Conservation (phyloP, 23 tunicate genomes). For the Oikopleura albicans region DNA sequence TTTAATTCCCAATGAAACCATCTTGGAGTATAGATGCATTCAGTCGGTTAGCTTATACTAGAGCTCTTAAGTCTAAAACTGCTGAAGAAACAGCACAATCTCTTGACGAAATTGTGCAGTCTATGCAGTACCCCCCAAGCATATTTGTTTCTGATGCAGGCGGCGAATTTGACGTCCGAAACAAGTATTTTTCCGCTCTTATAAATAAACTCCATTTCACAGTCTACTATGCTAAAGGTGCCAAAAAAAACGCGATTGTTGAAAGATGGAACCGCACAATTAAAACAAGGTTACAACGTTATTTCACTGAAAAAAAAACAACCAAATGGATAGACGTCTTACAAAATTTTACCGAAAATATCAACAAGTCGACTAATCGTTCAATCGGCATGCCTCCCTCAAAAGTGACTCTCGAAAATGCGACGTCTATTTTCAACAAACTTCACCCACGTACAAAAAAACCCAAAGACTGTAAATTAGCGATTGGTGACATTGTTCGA, state of each 20-base stretch:
- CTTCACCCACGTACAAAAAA: background rate
- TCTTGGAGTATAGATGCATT: background rate
- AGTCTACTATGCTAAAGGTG: background rate
- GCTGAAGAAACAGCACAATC: background rate
- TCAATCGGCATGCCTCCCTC: background rate
- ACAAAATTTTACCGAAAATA: background rate
- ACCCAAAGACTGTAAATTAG: background rate
- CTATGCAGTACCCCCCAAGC: background rate
- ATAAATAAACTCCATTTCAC: background rate
- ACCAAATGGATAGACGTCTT: background rate
- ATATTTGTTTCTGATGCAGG: background rate
- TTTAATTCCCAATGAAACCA: too few species aligned
- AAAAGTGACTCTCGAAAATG: background rate
- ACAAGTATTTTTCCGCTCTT: background rate
- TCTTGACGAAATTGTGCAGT: background rate
- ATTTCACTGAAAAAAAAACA: background rate
- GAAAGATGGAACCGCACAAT: background rate
- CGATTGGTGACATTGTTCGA: background rate
- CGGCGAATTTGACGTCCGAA: background rate
- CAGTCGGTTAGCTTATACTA: background rate
- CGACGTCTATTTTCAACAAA: background rate
- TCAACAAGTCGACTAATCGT: background rate
- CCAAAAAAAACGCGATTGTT: background rate
- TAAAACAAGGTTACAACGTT: background rate
- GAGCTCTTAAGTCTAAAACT: background rate